A percentile compares a stretch with the other conserved stretches of the same genome.
These are phyloP conservation scores for Ellobius talpinus DNA, from an alignment of 2,113 vertebrate genomes.

Conservation along the genomic window DNA sequence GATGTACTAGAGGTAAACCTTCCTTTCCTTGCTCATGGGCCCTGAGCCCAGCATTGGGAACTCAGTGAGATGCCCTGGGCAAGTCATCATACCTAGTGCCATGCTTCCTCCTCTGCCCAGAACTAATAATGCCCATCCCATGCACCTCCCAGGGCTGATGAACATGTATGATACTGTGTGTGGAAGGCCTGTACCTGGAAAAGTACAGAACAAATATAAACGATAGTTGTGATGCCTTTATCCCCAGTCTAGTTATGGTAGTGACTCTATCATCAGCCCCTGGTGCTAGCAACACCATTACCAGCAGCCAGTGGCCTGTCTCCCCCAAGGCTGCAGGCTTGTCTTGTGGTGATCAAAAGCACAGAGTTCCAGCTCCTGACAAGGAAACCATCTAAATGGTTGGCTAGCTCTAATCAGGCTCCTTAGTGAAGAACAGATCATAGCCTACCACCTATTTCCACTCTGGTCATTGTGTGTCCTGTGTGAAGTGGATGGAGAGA, in stretches of 20 bases:
- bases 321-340: background rate
- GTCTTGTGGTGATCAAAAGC: background rate
- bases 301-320: background rate
- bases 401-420: background rate
- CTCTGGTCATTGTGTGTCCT: background rate
- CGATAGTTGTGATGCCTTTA: background rate
- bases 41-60: too few species aligned
- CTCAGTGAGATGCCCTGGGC: background rate
- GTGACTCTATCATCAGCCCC: background rate
- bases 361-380: background rate
- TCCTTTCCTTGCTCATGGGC: background rate
- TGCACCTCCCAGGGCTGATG: background rate
- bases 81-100: background rate
- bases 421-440: background rate
- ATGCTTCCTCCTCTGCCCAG: background rate
- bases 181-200: background rate
- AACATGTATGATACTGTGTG: background rate
- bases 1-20: background rate
- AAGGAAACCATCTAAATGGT: background rate
- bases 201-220: background rate
- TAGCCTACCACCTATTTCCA: background rate
- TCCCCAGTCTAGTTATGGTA: background rate
- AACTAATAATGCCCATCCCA: background rate
- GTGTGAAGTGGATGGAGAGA: background rate
- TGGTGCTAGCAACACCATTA: background rate